phyloP scores from a whole-genome alignment of 1,140 invertebrate genomes.

The Bradysia coprophila region DNA sequence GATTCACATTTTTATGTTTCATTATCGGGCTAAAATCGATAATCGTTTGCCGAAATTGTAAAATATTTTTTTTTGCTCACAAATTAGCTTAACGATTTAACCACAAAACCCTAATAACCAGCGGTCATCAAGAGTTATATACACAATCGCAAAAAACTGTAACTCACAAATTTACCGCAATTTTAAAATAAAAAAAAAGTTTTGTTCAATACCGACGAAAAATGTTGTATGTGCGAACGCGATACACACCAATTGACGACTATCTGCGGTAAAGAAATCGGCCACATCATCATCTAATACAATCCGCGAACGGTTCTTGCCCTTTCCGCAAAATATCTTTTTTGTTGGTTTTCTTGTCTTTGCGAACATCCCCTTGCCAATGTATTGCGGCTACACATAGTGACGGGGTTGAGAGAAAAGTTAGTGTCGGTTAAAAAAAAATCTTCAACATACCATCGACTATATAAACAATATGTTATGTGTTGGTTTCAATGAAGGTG shows the following conservation, averaged over 20 bases:
- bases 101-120: no score
- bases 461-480: no score
- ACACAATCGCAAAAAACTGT: no score
- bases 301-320: neutral
- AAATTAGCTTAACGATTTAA: no score
- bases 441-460: neutral
- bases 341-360: neutral
- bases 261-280: constrained; percentile 1
- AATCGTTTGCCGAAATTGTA: no score
- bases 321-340: neutral
- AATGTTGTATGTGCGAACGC: neutral
- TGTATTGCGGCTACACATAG: constrained; percentile 1
- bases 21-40: no score
- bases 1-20: no score
- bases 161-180: no score
- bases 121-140: no score
- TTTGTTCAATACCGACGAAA: no score
- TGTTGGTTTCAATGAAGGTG: neutral
- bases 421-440: neutral
- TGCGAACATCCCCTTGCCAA: constrained; percentile 1
- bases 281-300: neutral
- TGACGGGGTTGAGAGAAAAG: neutral
- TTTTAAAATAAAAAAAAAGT: no score
- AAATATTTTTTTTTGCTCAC: no score
- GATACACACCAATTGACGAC: neutral